Conservation (phyloP, 2,888 invertebrate species). For the Tridacna crocea region DNA sequence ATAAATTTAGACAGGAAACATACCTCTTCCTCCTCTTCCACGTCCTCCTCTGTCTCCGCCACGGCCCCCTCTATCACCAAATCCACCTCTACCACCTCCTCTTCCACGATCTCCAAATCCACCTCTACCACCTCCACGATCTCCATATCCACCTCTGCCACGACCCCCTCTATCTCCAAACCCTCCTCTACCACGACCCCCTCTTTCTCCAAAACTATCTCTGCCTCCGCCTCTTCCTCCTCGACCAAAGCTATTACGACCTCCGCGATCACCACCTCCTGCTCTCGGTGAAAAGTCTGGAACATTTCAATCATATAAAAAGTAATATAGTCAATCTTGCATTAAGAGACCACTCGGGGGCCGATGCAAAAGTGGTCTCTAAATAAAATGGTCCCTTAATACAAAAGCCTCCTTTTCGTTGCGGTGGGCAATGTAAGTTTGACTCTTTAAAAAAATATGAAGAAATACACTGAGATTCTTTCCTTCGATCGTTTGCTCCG, state of each 20-base stretch:
- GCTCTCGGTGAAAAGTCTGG: slow-evolving; percentile 57
- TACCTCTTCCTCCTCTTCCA: slow-evolving; percentile 9
- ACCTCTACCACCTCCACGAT: slow-evolving; percentile 32
- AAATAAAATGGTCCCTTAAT: too few species aligned
- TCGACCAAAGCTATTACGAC: background rate
- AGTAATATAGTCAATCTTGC: background rate
- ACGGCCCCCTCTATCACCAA: slow-evolving; percentile 37
- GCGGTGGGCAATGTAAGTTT: too few species aligned
- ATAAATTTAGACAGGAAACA: too few species aligned
- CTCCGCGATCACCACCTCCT: slow-evolving; percentile 33
- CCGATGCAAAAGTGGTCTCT: too few species aligned
- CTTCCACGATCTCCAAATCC: slow-evolving; percentile 38
- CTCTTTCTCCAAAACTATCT: slow-evolving; percentile 1
- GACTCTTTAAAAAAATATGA: too few species aligned
- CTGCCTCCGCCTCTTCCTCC: slow-evolving; percentile 31
- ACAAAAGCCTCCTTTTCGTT: too few species aligned
- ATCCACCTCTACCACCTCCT: slow-evolving; percentile 33
- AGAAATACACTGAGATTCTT: too few species aligned
- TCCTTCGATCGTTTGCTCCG: too few species aligned
- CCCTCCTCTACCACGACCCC: slow-evolving; percentile 25
- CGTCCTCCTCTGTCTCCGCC: slow-evolving; percentile 35
- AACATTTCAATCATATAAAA: slow-evolving; percentile 7
- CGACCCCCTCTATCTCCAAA: slow-evolving; percentile 24
- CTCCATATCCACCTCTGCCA: slow-evolving; percentile 31
- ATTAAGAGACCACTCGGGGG: background rate